Percentiles rank a stretch among this genome's conserved stretches.
phyloP scores from a whole-genome alignment of 2,797 vertebrate genomes.

The Phalloptychus januarius region DNA sequence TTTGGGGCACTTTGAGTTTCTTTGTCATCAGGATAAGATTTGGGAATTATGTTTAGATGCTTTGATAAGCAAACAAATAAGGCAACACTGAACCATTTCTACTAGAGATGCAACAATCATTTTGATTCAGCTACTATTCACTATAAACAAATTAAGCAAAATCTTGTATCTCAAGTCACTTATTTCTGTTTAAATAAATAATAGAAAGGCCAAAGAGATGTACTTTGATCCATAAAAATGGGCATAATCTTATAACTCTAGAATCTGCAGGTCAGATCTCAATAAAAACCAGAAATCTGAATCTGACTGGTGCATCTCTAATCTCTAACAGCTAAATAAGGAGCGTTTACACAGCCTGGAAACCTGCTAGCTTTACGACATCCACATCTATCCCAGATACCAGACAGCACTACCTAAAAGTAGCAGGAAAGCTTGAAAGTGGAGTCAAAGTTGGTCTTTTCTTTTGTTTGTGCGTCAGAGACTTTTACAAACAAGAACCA shows the following conservation, averaged over 20 bases:
- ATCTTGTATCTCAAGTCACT: not conserved
- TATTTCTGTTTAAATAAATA: not conserved
- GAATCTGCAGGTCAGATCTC: not conserved
- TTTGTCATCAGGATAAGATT: not conserved
- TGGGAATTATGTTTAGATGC: not conserved
- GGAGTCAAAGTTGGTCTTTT: slow-evolving; percentile 1
- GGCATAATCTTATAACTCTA: not conserved
- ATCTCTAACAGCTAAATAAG: not conserved
- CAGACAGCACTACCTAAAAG: slow-evolving; percentile 18
- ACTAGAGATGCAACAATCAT: slow-evolving; percentile 11
- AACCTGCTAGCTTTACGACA: slow-evolving; percentile 12
- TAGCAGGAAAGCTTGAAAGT: slow-evolving; percentile 24
- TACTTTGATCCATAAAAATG: not conserved
- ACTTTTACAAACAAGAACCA: not conserved
- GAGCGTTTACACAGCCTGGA: slow-evolving; percentile 2
- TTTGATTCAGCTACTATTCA: not conserved
- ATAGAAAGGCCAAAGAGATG: not conserved
- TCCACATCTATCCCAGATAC: slow-evolving; percentile 31
- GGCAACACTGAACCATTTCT: not conserved
- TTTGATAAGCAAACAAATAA: not conserved
- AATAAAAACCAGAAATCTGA: not conserved
- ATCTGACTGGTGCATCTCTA: slow-evolving; percentile 1
- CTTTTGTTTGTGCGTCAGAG: not conserved
- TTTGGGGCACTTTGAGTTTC: slow-evolving; percentile 2
- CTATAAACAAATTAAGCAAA: not conserved